These are phyloP conservation scores for Mirza zaza DNA, from an alignment of 2,113 vertebrate species.

Conservation along the genomic window DNA sequence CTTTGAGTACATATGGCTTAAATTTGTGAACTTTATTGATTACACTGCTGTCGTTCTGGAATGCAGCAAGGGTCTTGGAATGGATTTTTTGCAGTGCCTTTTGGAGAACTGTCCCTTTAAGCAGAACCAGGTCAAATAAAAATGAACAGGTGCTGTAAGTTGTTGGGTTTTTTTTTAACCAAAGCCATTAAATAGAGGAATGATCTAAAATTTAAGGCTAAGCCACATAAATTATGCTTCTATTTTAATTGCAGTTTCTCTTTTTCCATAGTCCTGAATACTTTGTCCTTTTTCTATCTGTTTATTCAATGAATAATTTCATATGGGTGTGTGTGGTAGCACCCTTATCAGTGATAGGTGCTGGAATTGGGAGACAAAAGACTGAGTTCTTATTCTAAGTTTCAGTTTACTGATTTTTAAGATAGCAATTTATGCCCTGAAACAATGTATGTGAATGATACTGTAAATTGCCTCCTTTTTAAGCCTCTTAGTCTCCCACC, in stretches of 20 bases:
- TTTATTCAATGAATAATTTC: neutral
- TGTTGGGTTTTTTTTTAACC: neutral
- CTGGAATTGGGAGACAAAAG: neutral
- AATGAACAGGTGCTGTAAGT: neutral
- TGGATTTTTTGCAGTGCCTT: rapidly evolving
- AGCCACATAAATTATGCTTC: neutral
- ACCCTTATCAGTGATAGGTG: neutral
- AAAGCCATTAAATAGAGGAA: neutral
- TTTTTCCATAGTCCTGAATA: neutral
- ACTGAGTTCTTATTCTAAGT: neutral
- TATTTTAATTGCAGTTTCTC: neutral
- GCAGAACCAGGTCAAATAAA: neutral
- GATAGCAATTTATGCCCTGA: neutral
- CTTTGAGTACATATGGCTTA: neutral
- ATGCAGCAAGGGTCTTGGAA: neutral
- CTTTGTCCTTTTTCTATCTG: neutral
- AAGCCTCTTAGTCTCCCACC: neutral
- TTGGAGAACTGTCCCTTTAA: neutral
- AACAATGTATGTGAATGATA: slow-evolving; percentile 23
- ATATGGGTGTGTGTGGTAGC: neutral
- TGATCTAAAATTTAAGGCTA: neutral
- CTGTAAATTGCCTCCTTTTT: slow-evolving; percentile 14
- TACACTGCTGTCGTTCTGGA: rapidly evolving
- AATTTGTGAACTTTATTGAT: neutral
- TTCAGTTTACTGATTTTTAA: slow-evolving; percentile 22